Percentiles rank a stretch among this genome's conserved stretches.
Evolutionary conservation across 2,888 invertebrate species (phyloP).

Genomic region (Cabera pusaria): DNA sequence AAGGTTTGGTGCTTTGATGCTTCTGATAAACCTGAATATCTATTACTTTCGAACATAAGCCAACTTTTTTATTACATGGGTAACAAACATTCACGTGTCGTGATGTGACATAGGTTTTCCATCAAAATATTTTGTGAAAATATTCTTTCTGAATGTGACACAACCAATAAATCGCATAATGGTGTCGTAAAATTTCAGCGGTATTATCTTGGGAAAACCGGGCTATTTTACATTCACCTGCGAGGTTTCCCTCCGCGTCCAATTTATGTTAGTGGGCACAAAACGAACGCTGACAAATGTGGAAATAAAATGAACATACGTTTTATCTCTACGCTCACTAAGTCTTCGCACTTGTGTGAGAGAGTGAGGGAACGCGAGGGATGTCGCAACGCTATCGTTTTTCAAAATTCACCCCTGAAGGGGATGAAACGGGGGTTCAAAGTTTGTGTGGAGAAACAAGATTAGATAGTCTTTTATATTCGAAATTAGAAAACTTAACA

Average conservation of each 20-base stretch:
- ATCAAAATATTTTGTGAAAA: conserved; percentile 64
- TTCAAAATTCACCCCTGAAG: too few species aligned
- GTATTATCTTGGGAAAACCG: conserved; percentile 81
- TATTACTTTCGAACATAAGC: neutral
- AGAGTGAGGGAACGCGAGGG: conserved; percentile 18
- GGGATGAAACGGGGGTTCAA: too few species aligned
- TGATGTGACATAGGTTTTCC: conserved; percentile 36
- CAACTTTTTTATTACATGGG: conserved; percentile 9
- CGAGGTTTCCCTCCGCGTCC: conserved; percentile 80
- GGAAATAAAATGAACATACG: conserved; percentile 82
- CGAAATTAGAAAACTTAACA: too few species aligned
- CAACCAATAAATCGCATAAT: conserved; percentile 80
- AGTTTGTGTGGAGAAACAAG: too few species aligned
- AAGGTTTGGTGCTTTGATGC: too few species aligned
- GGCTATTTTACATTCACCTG: conserved; percentile 83
- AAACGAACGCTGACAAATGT: conserved; percentile 83
- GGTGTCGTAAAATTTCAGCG: conserved; percentile 80
- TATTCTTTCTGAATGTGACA: conserved; percentile 73
- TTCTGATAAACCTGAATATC: conserved; percentile 1
- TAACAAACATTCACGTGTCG: conserved; percentile 11
- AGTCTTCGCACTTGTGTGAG: conserved; percentile 59
- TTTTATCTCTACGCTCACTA: conserved; percentile 76
- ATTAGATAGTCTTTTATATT: too few species aligned
- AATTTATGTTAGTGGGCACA: conserved; percentile 83
- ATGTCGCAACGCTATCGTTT: conserved; percentile 28